These are phyloP conservation scores for Berghia stephanieae DNA, from an alignment of 1,140 invertebrate genomes.

Conservation along the genomic window DNA sequence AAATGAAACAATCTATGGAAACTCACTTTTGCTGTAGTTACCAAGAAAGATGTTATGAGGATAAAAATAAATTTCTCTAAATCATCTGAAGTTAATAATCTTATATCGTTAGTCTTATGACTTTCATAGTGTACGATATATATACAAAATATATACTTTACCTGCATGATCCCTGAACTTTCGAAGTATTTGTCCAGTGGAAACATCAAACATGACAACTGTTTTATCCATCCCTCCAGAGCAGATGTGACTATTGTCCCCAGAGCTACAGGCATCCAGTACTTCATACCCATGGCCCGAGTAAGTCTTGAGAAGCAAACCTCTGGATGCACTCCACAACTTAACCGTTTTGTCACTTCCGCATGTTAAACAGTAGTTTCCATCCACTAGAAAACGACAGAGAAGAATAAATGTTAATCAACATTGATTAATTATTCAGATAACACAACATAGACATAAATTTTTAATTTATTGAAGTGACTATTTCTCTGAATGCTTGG, in stretches of 20 bases:
- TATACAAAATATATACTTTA: too few species aligned
- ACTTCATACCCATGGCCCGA: slow-evolving; percentile 96
- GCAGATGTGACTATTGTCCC: slow-evolving; percentile 88
- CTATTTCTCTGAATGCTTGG: too few species aligned
- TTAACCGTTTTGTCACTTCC: slow-evolving; percentile 96
- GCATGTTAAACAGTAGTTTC: slow-evolving; percentile 92
- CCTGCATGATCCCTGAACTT: slow-evolving; percentile 87
- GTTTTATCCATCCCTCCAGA: slow-evolving; percentile 89
- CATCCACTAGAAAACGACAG: slow-evolving; percentile 78
- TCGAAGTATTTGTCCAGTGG: slow-evolving; percentile 81
- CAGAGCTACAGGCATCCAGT: slow-evolving; percentile 87
- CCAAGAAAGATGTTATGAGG: too few species aligned
- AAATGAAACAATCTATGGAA: too few species aligned
- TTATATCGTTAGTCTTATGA: too few species aligned
- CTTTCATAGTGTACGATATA: too few species aligned
- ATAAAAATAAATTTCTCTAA: too few species aligned
- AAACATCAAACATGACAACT: slow-evolving; percentile 90
- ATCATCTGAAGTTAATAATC: too few species aligned
- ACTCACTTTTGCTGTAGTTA: too few species aligned
- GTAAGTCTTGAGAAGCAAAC: slow-evolving; percentile 86
- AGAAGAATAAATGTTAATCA: slow-evolving; percentile 15
- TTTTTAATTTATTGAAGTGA: neutral
- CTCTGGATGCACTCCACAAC: slow-evolving; percentile 91
- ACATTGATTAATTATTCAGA: neutral
- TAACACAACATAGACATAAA: neutral